phyloP scores from a whole-genome alignment of 2,113 vertebrate species.

The Laticauda colubrina region DNA sequence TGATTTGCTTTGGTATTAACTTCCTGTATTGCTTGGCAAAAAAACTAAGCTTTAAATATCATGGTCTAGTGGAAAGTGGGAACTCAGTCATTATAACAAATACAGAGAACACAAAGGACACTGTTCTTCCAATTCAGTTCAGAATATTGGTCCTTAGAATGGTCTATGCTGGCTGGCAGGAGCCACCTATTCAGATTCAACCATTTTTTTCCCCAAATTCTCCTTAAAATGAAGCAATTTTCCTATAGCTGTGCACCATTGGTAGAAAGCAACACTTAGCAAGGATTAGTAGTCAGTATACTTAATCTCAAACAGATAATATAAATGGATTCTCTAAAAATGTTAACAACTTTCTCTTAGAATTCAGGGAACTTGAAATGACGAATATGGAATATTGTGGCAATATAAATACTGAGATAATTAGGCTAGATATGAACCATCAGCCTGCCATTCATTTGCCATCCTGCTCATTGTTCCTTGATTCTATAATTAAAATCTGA shows the following conservation, averaged over 20 bases:
- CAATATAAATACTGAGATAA: neutral
- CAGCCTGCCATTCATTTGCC: neutral
- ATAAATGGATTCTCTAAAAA: neutral
- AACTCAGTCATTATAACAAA: neutral
- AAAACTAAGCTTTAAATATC: neutral
- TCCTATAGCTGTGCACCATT: neutral
- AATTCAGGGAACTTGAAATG: neutral
- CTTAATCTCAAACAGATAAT: neutral
- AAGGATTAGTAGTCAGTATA: neutral
- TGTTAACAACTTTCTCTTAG: neutral
- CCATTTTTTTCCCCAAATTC: neutral
- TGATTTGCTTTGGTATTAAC: neutral
- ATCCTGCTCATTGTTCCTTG: neutral
- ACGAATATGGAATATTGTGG: too few species aligned
- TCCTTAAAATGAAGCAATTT: neutral
- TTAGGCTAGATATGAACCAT: neutral
- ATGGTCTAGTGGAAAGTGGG: neutral
- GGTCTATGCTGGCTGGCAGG: neutral
- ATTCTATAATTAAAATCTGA: neutral
- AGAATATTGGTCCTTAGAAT: neutral
- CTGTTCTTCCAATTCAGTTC: neutral
- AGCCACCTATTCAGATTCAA: neutral
- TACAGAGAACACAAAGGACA: neutral
- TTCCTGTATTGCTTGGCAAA: neutral
- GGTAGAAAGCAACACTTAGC: neutral